Base-by-base conservation (phyloP, 2,888 invertebrate species). In the Acrobasis repandana region DNA sequence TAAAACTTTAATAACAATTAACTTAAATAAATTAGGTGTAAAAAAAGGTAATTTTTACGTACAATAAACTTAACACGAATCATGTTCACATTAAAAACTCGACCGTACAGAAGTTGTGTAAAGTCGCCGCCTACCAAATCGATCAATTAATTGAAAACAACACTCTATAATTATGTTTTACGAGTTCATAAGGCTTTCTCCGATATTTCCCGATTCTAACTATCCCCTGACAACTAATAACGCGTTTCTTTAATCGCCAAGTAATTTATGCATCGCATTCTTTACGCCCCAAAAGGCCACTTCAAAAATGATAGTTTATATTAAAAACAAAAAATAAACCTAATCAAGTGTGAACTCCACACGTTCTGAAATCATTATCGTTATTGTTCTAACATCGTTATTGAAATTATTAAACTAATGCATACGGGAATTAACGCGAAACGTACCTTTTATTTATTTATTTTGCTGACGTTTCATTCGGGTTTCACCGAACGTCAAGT, bases 241-340 rank as follows among this genome's bases (percentile, higher is more conserved):
- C 78, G 79, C 72, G 83, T 81, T 85, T 71, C 75, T 74, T 78
- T 86, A 85, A 88, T 83, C 82, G 85, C 79, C 76, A 77, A 73
- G 79, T 88, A 88, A 90, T 88, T 88, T 89, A 88, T 87, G 82
- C 77, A 77, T 76, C 77, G 71, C 80, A 83, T 82, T 83, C 78
- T 78, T 75, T 80, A 88, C 86, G 86, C 86, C 85, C 79, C 77
- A 61, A 61, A 63, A 74, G 70, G 71, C 77, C 73, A 84, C 85
- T 86, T 83, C 86, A 80, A 43, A 79, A 76, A 66, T 74, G 72
- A 77, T 79, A 76, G 75, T 78, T 78, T 75, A 83, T 86, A 77
- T 74, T 75, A 78, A 77, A 43, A 43, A 54, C 28, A 28, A 28
- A 28, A 28, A 28, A 20, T 3, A 28, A 28, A 5, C n/a, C n/a